Conservation (phyloP, 2,113 vertebrate genomes). For the Cinclus mexicanus region DNA sequence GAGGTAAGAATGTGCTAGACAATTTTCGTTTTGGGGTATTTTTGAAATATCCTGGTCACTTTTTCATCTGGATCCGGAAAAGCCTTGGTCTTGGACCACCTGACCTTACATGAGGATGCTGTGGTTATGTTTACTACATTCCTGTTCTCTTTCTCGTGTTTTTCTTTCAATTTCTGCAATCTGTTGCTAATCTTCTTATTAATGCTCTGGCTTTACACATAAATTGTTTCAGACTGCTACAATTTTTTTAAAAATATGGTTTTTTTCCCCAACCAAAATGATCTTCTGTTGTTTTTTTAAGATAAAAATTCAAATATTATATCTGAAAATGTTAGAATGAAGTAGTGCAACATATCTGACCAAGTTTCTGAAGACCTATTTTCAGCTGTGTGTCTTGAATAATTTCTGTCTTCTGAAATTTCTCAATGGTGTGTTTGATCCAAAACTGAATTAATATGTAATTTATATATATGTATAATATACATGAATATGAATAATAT, state of each 20-base stretch:
- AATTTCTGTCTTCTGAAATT: background rate
- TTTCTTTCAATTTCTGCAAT: background rate
- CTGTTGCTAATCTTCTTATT: background rate
- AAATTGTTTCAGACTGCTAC: background rate
- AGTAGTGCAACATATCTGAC: background rate
- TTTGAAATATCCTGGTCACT: fast-evolving
- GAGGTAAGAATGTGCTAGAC: background rate
- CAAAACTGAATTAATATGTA: background rate
- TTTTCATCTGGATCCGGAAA: background rate
- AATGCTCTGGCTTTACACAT: background rate
- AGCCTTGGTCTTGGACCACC: background rate
- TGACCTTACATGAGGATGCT: background rate
- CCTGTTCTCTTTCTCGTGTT: background rate
- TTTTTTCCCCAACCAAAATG: fast-evolving
- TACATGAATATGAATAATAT: background rate
- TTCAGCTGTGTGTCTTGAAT: background rate
- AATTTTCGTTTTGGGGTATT: background rate
- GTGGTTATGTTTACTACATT: background rate
- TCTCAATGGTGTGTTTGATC: background rate
- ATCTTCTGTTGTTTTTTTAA: background rate
- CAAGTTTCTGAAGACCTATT: background rate
- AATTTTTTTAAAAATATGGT: background rate
- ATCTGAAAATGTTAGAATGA: background rate
- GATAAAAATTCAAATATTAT: background rate
- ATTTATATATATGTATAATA: background rate